Evolutionary conservation across 1,140 invertebrate genomes (phyloP), one percentile per base, ranked within the genome.

Genomic region (Zelostemma sp.): DNA sequence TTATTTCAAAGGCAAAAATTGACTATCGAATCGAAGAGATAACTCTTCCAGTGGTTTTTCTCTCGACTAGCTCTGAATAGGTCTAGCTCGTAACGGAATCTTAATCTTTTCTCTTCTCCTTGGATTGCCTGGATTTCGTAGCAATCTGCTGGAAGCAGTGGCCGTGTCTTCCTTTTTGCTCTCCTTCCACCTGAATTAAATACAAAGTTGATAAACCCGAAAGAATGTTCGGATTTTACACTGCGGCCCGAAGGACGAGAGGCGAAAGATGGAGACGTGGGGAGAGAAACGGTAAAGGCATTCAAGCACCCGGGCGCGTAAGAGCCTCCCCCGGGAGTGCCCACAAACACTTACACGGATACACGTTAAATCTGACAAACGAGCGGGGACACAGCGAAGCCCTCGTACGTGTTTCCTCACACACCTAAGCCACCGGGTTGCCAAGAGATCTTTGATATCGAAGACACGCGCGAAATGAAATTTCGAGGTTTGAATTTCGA

Each of bases 311-410:
- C 48, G 53, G 47, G 47, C 38, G 53, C 53, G 46, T 69, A 41
- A 65, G 59, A 66, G 56, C 40, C 60, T 72, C 56, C 60, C 59
- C 50, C 31, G 56, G 35, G 60, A 54, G 61, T 64, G 47, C 41
- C 56, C 63, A 46, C 59, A 60, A 64, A 67, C 55, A 67, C 69
- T 67, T 63, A 63, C 59, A 66, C 63, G 51, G 43, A 48, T 49
- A 47, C 58, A 72, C 33, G 51, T 67, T 63, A 72, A 63, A 67
- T 67, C 69, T 72, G 64, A 72, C 64, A 72, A 72, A 72, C 66
- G 69, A 67, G 56, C 45, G 33, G 16, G 25, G 62, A 58, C 68
- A 59, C 46, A 33, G 11, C 19, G 18, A 15, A 31, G 18, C 33
- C 18, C 3, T 19, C 19, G 33, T 54, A 14, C 45, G 50, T 48